Conservation (phyloP, 2,797 vertebrate genomes). For the Antennarius maculatus region DNA sequence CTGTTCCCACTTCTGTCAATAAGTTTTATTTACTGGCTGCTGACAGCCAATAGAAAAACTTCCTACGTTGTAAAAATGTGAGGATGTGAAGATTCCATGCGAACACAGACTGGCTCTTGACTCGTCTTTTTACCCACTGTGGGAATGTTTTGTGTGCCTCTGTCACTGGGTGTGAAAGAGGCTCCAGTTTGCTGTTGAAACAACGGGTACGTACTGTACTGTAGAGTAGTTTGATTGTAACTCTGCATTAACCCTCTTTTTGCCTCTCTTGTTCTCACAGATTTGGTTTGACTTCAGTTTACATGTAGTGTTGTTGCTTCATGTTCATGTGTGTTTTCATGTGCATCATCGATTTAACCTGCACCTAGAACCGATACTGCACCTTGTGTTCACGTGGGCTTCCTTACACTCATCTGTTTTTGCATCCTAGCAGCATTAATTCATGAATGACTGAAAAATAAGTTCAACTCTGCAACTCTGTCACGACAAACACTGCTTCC, state of each 20-base stretch:
- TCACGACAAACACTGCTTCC: background rate
- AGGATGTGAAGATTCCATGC: background rate
- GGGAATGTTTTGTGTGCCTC: constrained; percentile 11
- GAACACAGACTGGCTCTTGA: background rate
- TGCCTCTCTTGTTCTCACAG: constrained; percentile 2
- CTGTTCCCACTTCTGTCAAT: constrained; percentile 17
- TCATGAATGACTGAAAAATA: constrained; percentile 18
- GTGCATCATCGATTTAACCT: constrained; percentile 23
- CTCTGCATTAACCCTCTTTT: constrained; percentile 5
- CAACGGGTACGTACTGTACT: constrained; percentile 3
- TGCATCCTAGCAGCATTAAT: constrained; percentile 6
- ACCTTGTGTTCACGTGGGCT: constrained; percentile 16
- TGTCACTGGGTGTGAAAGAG: background rate
- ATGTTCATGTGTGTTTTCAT: constrained; percentile 1
- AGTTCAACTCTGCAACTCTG: too few relatives aligned
- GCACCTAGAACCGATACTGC: constrained; percentile 25
- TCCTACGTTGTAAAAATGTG: background rate
- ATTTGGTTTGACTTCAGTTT: background rate
- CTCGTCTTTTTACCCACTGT: background rate
- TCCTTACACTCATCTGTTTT: background rate
- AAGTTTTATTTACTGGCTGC: background rate
- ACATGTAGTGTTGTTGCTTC: background rate
- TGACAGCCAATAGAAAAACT: background rate
- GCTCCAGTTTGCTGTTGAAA: background rate
- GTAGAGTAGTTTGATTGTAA: constrained; percentile 5